Percentiles rank a stretch among this genome's conserved stretches.
Evolutionary conservation across 1,140 invertebrate genomes (phyloP).

Genomic region (Neodiprion fabricii): DNA sequence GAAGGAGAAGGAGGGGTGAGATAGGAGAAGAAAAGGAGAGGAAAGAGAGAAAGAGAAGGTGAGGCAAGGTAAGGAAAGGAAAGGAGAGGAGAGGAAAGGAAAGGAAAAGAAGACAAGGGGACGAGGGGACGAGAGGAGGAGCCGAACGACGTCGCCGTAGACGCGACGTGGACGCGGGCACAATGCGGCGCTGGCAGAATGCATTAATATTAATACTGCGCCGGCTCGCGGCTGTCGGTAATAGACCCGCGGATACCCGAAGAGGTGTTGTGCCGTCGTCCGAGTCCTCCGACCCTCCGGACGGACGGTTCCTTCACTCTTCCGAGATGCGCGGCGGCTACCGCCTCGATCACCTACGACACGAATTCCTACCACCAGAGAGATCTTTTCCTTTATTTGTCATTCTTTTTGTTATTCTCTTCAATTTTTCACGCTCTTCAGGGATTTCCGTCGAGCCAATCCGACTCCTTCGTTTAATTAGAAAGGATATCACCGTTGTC

Average conservation of each 20-base stretch:
- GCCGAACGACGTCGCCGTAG: slow-evolving; percentile 2
- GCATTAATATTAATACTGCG: slow-evolving; percentile 49
- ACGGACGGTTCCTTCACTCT: neutral
- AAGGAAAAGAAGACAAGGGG: neutral
- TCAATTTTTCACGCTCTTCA: neutral
- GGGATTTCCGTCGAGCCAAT: neutral
- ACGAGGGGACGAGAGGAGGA: neutral
- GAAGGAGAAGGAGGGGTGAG: neutral
- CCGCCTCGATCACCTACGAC: neutral
- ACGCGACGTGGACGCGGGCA: slow-evolving; percentile 32
- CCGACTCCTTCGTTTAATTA: neutral
- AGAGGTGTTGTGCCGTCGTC: slow-evolving; percentile 17
- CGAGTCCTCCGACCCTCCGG: neutral
- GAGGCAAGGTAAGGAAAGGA: too few relatives aligned
- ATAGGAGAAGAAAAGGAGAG: neutral
- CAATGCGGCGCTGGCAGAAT: slow-evolving; percentile 43
- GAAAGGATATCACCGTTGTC: neutral
- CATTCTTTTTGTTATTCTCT: too few relatives aligned
- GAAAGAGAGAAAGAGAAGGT: too few relatives aligned
- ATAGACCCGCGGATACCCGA: slow-evolving; percentile 16
- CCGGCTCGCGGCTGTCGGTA: slow-evolving; percentile 29
- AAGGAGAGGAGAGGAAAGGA: too few relatives aligned
- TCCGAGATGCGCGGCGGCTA: neutral
- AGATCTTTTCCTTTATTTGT: too few relatives aligned
- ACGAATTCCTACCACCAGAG: neutral